These are phyloP conservation scores for Sinelater perroti DNA, from an alignment of 2,888 invertebrate species.

Conservation along the genomic window DNA sequence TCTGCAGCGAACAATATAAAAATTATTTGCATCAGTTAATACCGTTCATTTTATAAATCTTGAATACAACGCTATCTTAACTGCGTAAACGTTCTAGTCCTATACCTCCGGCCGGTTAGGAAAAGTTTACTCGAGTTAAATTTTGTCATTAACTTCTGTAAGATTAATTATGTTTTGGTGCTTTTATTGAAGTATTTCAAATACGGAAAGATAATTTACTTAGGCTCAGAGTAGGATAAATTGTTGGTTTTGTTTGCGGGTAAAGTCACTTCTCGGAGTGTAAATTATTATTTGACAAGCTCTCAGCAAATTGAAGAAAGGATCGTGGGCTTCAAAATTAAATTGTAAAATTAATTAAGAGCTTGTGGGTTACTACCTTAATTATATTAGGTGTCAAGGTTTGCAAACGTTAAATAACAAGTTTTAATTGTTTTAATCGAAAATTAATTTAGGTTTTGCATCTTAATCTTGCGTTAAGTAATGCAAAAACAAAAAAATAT, in stretches of 20 bases:
- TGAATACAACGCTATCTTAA: too few species aligned
- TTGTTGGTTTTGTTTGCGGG: too few species aligned
- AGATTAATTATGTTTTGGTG: constrained; percentile 20
- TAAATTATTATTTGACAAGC: constrained; percentile 2
- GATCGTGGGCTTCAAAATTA: constrained; percentile 2
- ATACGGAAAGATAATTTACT: too few species aligned
- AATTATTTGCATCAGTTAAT: too few species aligned
- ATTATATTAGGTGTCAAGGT: background rate
- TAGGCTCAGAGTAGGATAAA: too few species aligned
- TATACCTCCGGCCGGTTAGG: constrained; percentile 7
- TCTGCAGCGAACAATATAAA: too few species aligned
- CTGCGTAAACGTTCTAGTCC: too few species aligned
- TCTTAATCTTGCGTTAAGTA: too few species aligned
- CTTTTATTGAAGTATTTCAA: constrained; percentile 1
- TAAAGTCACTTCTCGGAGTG: too few species aligned
- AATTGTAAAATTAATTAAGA: constrained; percentile 10
- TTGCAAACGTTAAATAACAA: background rate
- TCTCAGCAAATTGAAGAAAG: background rate
- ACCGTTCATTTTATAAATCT: too few species aligned
- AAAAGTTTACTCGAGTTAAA: constrained; percentile 14
- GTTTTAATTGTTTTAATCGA: background rate
- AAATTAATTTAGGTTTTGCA: too few species aligned
- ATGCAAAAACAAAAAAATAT: too few species aligned
- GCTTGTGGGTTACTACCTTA: background rate
- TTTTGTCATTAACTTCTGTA: constrained; percentile 15